These are phyloP conservation scores for Antedon bifida DNA, from an alignment of 35 echinoderm and acorn worm genomes.

Conservation along the genomic window DNA sequence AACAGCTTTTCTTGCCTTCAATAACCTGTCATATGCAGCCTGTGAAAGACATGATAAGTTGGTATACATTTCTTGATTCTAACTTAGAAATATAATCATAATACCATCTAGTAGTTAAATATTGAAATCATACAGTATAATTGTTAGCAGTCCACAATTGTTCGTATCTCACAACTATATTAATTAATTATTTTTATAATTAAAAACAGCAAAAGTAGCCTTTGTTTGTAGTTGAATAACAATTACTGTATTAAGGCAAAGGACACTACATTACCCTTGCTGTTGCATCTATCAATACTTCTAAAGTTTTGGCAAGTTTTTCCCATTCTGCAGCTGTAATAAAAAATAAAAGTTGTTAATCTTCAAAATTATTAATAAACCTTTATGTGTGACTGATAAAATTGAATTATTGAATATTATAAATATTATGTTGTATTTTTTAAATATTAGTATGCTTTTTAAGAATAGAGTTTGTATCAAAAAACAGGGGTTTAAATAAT, in stretches of 20 bases:
- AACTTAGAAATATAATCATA: no score
- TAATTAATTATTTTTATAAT: no score
- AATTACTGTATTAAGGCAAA: not conserved
- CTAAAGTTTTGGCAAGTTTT: constrained; percentile 59
- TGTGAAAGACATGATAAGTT: constrained; percentile 14
- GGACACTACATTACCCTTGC: constrained; percentile 42
- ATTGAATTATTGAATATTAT: no score
- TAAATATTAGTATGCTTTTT: no score
- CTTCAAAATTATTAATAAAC: no score
- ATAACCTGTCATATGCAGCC: constrained; percentile 86
- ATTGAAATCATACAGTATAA: not conserved
- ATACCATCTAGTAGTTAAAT: not conserved
- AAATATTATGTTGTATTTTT: no score
- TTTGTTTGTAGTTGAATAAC: no score
- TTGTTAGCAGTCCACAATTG: not conserved
- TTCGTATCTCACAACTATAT: no score
- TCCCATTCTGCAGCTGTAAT: constrained; percentile 85
- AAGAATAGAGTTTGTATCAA: no score
- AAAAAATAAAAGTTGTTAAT: not conserved
- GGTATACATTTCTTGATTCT: not conserved
- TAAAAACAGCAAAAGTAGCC: no score
- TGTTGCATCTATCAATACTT: constrained; percentile 55
- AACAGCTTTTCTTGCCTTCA: constrained; percentile 87
- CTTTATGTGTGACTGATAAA: no score
- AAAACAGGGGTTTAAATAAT: no score